Conservation (phyloP, 2,797 vertebrate species). For the Varecia variegata region DNA sequence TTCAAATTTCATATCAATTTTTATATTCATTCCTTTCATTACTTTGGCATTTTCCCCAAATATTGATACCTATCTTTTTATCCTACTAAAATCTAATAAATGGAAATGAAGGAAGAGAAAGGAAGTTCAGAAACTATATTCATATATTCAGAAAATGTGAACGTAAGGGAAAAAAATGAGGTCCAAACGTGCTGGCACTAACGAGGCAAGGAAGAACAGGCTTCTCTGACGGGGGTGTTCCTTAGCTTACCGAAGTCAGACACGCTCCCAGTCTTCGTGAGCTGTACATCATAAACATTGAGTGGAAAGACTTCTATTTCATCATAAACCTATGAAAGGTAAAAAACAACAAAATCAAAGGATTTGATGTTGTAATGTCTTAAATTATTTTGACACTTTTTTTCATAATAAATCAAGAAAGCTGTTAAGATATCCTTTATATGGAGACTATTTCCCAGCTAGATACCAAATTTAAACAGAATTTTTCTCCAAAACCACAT, state of each 20-base stretch:
- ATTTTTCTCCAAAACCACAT: not conserved
- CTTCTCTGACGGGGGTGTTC: not conserved
- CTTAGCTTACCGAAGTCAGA: conserved; percentile 85
- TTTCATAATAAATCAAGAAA: not conserved
- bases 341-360: not conserved
- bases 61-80: not conserved
- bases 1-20: not conserved
- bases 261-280: conserved; percentile 81
- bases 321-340: conserved; percentile 85
- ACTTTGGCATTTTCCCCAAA: not conserved
- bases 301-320: conserved; percentile 87
- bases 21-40: not conserved
- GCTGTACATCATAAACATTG: conserved; percentile 80
- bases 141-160: not conserved
- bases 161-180: not conserved
- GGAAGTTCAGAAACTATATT: not conserved
- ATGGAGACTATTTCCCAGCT: not conserved
- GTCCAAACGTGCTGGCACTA: not conserved
- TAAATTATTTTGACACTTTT: not conserved
- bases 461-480: not conserved
- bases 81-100: not conserved
- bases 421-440: not conserved
- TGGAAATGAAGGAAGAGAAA: not conserved
- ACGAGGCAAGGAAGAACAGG: accelerated
- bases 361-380: accelerated